Conservation (phyloP, 1,140 invertebrate species). For the Liolophura sinensis region DNA sequence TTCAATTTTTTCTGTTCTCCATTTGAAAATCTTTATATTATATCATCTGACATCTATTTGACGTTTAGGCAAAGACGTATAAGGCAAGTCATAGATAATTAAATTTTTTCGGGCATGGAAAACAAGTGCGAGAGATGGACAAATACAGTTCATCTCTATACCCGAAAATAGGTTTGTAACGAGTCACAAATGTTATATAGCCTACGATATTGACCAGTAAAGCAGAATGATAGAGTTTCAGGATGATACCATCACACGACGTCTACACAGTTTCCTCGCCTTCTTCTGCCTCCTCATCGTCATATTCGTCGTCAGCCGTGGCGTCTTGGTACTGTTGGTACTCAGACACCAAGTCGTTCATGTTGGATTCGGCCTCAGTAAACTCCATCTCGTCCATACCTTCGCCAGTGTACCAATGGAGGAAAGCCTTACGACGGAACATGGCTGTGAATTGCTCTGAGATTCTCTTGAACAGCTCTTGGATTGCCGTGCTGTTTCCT, state of each 20-base stretch:
- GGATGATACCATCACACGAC: background rate
- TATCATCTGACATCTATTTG: no score
- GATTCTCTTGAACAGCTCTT: slow-evolving; percentile 74
- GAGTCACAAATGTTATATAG: no score
- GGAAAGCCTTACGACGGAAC: slow-evolving; percentile 77
- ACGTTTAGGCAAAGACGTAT: no score
- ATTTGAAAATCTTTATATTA: no score
- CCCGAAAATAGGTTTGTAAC: no score
- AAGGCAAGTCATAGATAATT: no score
- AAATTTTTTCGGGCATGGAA: no score
- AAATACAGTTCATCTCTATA: no score
- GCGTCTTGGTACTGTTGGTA: slow-evolving; percentile 82
- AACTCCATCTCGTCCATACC: slow-evolving; percentile 85
- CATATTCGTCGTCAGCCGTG: slow-evolving; percentile 35
- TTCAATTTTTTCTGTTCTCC: no score
- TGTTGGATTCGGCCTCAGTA: slow-evolving; percentile 69
- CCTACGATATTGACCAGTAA: no score
- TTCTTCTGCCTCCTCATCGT: slow-evolving; percentile 66
- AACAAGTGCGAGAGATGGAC: no score
- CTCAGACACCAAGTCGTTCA: slow-evolving; percentile 66
- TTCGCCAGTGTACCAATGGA: slow-evolving; percentile 72
- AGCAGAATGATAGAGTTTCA: no score
- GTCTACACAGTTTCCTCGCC: slow-evolving; percentile 67
- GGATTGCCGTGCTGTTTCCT: slow-evolving; percentile 70
- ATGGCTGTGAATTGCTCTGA: slow-evolving; percentile 65